phyloP scores from a whole-genome alignment of 2,797 vertebrate genomes.

The Scolopax bukidnonensis region DNA sequence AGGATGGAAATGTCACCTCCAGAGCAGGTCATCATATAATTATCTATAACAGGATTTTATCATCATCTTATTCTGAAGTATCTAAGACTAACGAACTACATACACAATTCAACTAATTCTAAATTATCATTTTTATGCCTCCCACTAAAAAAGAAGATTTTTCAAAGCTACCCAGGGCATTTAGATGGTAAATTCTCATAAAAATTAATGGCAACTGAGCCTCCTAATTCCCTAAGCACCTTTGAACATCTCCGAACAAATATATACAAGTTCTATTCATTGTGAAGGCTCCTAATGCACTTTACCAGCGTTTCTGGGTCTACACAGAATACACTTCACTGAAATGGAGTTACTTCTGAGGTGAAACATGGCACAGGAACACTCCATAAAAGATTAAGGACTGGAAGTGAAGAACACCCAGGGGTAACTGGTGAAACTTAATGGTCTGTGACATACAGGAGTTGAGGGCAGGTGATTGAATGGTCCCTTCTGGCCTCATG shows the following conservation, averaged over 20 bases:
- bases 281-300: not conserved
- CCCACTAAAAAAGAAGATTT: conserved; percentile 19
- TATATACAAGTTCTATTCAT: not conserved
- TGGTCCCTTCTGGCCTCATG: not conserved
- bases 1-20: conserved; percentile 8
- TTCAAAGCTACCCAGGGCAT: not conserved
- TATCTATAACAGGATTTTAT: not conserved
- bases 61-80: not conserved
- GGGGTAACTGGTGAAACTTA: not conserved
- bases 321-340: not conserved
- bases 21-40: not conserved
- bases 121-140: conserved; percentile 25
- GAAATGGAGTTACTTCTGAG: not conserved
- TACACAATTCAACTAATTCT: not conserved
- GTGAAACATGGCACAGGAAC: not conserved
- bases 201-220: not conserved
- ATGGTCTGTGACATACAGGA: not conserved
- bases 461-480: not conserved
- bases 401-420: not conserved
- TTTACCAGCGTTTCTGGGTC: not conserved
- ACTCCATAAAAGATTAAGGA: not conserved
- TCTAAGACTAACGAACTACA: not conserved
- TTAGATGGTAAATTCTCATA: conserved; percentile 37
- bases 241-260: not conserved
- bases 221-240: not conserved